These are phyloP conservation scores for Vimba vimba DNA, from an alignment of 2,113 vertebrate genomes.

Conservation along the genomic window DNA sequence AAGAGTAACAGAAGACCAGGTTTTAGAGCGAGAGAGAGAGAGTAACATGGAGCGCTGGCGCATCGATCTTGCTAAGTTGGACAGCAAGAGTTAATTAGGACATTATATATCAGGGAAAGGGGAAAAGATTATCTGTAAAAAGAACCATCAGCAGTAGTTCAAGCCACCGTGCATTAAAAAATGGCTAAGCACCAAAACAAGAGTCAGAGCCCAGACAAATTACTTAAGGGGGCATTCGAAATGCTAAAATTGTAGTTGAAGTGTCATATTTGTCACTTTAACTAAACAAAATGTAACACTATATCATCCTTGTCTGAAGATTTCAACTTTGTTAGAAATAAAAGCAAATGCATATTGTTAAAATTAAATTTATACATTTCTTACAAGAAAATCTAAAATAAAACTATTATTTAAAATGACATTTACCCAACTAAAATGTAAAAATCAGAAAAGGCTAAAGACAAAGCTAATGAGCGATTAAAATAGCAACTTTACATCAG, in stretches of 20 bases:
- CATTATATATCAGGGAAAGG: not conserved
- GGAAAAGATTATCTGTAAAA: slow-evolving; percentile 24
- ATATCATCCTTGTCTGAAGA: not conserved
- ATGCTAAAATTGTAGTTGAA: no score
- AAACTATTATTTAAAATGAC: no score
- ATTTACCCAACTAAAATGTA: no score
- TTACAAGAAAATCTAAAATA: no score
- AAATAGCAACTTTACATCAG: no score
- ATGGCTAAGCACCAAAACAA: not conserved
- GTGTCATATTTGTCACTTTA: not conserved
- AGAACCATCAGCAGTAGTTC: not conserved
- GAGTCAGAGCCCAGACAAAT: not conserved
- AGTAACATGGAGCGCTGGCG: not conserved
- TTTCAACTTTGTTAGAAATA: not conserved
- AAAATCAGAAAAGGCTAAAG: no score
- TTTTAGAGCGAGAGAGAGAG: not conserved
- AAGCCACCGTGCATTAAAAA: not conserved
- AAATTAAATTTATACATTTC: no score
- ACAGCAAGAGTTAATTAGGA: slow-evolving; percentile 17
- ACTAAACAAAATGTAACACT: not conserved
- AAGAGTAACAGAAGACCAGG: slow-evolving; percentile 2
- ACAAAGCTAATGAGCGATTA: no score
- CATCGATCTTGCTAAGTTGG: slow-evolving; percentile 9
- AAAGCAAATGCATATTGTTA: not conserved
- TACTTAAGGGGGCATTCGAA: not conserved